A percentile compares a stretch with the other conserved stretches of the same genome.
phyloP scores from a whole-genome alignment of 1,140 invertebrate species.

The Solen grandis region DNA sequence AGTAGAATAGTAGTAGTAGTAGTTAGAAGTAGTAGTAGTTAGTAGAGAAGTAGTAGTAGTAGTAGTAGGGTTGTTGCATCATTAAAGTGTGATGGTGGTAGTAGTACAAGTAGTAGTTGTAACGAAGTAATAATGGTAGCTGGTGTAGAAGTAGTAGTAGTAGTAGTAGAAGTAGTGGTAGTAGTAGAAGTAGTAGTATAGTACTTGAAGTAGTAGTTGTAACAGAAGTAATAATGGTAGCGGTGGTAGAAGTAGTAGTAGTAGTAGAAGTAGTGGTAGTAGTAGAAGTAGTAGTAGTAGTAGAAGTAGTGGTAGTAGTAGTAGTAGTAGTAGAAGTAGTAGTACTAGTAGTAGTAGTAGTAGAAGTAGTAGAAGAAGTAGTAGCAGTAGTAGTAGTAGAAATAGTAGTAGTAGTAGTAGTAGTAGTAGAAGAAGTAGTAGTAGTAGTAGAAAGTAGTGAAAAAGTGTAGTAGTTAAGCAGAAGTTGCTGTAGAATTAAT shows the following conservation, averaged over 20 bases:
- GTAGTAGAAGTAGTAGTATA: background rate
- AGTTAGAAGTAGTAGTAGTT: conserved; percentile 37
- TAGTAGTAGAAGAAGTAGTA: conserved; percentile 49
- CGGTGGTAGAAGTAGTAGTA: background rate
- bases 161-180: conserved; percentile 8
- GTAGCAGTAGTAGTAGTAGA: conserved; percentile 41
- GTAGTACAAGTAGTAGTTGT: conserved; percentile 6
- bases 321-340: conserved; percentile 41
- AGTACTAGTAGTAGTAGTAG: conserved; percentile 30
- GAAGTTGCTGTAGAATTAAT: conserved; percentile 40
- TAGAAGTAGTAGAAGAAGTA: conserved; percentile 21
- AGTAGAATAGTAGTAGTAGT: conserved; percentile 29
- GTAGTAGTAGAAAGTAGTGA: conserved; percentile 45
- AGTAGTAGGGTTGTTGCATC: too few species aligned
- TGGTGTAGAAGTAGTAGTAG: background rate
- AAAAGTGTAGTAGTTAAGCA: conserved; percentile 24
- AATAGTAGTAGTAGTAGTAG: conserved; percentile 17
- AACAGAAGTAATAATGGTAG: background rate
- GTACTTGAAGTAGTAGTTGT: conserved; percentile 4
- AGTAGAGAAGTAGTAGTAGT: background rate
- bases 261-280: conserved; percentile 20
- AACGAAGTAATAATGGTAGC: background rate
- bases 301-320: conserved; percentile 37
- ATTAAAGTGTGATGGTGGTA: too few species aligned
- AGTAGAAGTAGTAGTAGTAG: conserved; percentile 3